Conservation (phyloP, 2,113 vertebrate genomes). For the Callipepla squamata region DNA sequence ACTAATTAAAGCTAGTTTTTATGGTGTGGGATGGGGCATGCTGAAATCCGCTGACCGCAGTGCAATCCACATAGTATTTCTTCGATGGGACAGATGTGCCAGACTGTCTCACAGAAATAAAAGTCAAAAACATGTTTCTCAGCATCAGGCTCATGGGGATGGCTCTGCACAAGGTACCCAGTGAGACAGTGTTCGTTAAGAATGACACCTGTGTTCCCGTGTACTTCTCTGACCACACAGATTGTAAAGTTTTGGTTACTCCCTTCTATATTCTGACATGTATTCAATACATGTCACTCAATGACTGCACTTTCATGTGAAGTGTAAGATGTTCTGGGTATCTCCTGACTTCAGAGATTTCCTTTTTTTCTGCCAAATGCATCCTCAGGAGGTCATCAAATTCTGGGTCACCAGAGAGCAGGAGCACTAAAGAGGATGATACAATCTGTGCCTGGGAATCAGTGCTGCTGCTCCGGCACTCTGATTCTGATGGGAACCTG, state of each 20-base stretch:
- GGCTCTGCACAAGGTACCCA: neutral
- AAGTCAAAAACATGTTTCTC: neutral
- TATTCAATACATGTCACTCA: neutral
- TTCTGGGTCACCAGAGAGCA: neutral
- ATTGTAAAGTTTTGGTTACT: neutral
- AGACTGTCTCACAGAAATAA: rapidly evolving
- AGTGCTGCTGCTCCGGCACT: neutral
- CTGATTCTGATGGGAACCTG: neutral
- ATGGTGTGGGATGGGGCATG: neutral
- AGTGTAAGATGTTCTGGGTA: neutral
- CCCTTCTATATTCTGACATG: neutral
- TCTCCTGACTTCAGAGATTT: neutral
- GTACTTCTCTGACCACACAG: neutral
- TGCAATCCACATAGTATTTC: neutral
- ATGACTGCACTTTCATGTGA: neutral
- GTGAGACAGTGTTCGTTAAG: neutral
- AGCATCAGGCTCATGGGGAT: neutral
- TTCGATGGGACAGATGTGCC: neutral
- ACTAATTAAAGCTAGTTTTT: neutral
- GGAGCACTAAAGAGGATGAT: neutral
- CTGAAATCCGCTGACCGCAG: neutral
- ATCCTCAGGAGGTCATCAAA: neutral
- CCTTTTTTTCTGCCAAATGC: neutral
- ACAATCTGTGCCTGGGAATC: neutral
- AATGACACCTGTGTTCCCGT: neutral